Conservation (phyloP, 2,113 vertebrate species). For the Raja brachyura region DNA sequence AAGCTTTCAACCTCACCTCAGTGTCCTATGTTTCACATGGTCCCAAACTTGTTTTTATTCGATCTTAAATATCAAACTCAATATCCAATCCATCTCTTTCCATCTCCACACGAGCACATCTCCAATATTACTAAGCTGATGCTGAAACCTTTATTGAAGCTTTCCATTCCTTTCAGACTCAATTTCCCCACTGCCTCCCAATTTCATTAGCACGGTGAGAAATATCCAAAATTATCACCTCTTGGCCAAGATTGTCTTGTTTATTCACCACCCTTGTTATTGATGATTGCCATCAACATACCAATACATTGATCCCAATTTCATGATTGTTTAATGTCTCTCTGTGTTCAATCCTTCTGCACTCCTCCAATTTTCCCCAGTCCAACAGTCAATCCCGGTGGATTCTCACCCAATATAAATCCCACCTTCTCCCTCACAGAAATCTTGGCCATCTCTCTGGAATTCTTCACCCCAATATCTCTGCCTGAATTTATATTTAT, state of each 20-base stretch:
- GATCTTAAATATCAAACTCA: neutral
- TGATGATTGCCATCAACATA: neutral
- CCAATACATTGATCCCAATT: neutral
- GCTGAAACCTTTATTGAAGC: neutral
- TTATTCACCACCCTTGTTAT: neutral
- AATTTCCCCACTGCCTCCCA: neutral
- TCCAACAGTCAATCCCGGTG: neutral
- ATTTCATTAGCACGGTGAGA: neutral
- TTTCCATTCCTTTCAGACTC: neutral
- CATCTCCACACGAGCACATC: neutral
- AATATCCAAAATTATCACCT: neutral
- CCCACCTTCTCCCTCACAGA: neutral
- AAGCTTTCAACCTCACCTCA: neutral
- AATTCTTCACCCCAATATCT: neutral
- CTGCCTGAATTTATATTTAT: neutral
- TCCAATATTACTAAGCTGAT: neutral
- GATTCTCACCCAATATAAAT: neutral
- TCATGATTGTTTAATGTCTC: neutral
- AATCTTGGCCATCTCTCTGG: neutral
- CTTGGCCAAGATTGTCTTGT: neutral
- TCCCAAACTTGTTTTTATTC: neutral
- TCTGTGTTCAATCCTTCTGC: neutral
- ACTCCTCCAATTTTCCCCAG: neutral
- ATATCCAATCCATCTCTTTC: neutral
- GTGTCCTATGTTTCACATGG: too few relatives aligned